These are phyloP conservation scores for Okamejei kenojei DNA, from an alignment of 2,797 vertebrate genomes.

Conservation along the genomic window DNA sequence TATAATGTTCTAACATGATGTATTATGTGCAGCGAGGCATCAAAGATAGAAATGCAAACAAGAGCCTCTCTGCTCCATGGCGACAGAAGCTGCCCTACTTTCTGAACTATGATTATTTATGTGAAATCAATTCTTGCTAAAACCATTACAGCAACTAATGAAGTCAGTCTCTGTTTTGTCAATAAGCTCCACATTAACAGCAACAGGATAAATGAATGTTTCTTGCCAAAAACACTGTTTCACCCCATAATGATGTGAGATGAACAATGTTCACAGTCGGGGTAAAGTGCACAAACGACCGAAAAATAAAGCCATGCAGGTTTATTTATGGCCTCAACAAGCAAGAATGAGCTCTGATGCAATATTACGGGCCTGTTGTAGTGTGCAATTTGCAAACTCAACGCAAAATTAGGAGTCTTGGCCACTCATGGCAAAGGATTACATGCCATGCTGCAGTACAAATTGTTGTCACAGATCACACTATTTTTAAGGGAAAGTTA, in stretches of 20 bases:
- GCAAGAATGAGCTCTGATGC: background rate
- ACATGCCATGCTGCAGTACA: too few relatives aligned
- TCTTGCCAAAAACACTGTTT: constrained; percentile 19
- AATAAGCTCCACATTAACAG: background rate
- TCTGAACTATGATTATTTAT: constrained; percentile 11
- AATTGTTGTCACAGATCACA: too few relatives aligned
- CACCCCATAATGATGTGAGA: constrained; percentile 15
- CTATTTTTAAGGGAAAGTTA: too few relatives aligned
- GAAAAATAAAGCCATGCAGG: background rate
- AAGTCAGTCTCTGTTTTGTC: background rate
- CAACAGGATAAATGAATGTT: constrained; percentile 22
- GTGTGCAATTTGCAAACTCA: background rate
- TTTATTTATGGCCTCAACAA: background rate
- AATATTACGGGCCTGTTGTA: background rate
- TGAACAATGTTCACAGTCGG: background rate
- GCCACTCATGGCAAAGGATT: background rate
- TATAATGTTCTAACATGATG: background rate
- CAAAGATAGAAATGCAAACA: background rate
- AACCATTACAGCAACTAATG: background rate
- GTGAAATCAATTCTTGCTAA: background rate
- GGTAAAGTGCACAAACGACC: background rate
- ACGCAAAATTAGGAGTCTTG: background rate
- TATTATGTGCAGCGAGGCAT: background rate
- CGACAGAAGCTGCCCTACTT: background rate
- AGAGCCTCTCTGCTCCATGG: background rate